Evolutionary conservation across 2,797 vertebrate species (phyloP).

Genomic region (Rhincodon typus): DNA sequence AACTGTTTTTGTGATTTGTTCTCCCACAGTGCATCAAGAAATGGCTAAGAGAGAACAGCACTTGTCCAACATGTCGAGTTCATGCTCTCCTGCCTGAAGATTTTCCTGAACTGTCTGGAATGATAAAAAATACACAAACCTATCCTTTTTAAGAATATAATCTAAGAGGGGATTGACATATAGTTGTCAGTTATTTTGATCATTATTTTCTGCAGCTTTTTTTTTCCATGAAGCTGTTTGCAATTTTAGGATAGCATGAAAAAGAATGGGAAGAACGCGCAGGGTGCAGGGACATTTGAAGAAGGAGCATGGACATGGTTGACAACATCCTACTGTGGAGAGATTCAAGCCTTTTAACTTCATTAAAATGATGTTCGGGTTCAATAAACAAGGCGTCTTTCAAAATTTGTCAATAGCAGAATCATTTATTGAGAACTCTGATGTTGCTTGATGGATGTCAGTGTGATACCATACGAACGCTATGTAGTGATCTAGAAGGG

Average conservation of each 20-base stretch:
- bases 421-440: background rate
- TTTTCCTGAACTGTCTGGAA: slow-evolving; percentile 60
- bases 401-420: background rate
- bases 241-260: background rate
- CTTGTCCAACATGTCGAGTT: slow-evolving; percentile 78
- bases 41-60: slow-evolving; percentile 76
- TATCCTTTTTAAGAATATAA: background rate
- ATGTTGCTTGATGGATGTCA: background rate
- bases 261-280: background rate
- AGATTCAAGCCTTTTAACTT: background rate
- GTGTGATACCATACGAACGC: background rate
- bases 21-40: slow-evolving; percentile 73
- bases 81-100: slow-evolving; percentile 63
- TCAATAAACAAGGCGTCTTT: background rate
- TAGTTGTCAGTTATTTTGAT: background rate
- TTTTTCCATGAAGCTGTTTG: background rate
- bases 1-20: background rate
- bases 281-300: too few species aligned
- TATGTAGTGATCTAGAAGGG: background rate
- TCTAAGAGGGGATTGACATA: background rate
- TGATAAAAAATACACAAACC: slow-evolving; percentile 49
- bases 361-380: background rate
- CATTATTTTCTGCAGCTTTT: background rate
- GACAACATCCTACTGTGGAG: background rate
- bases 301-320: background rate